Evolutionary conservation across 2,888 invertebrate species (phyloP), one percentile per base, ranked within the genome.

Genomic region (Stratiomys singularior): DNA sequence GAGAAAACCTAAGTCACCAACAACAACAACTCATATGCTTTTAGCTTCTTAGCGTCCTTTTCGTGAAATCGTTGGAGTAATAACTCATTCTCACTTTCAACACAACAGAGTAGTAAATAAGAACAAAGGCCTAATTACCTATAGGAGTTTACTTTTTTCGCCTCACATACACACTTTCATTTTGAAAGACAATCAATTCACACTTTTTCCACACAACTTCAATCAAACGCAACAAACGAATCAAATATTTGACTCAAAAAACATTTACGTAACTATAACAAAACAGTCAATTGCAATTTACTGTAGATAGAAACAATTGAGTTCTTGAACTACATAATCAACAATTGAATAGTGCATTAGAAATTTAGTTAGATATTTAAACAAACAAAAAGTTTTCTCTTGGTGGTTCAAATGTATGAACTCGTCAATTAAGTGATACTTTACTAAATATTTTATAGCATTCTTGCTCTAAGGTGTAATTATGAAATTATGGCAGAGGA

Each of bases 401-500:
- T 37, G 37, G 37, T 37, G 37, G 37, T 37, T 37, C 37, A 9
- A 2, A 66, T 1, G 66, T 15, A 66, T 66, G 66, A 30, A 72
- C 71, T 72, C 71, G 71, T 72, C 71, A 72, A 72, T 72, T 72
- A 72, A 25, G 71, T 72, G 71, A 72, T 72, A 72, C 30, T 18
- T n/a, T 37, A 21, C n/a, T 7, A 37, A 66, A 30, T 23, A 60
- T 60, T 60, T 60, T 60, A 60, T 60, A 60, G 13, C 23, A 60
- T 25, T n/a, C 18, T 2, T n/a, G 23, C 25, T 25, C 23, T 23
- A 60, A 60, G 11, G 13, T 37, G 9, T 60, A 60, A 60, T 23
- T 60, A 25, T 3, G 11, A 60, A 3, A 5, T 37, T 60, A 18
- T 52, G 4, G 2, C 4, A 23, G 9, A 60, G 58, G 58, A 23